Percentiles rank a stretch among this genome's conserved stretches.
Evolutionary conservation across 2,113 vertebrate genomes (phyloP).

Genomic region (Hassar affinis): DNA sequence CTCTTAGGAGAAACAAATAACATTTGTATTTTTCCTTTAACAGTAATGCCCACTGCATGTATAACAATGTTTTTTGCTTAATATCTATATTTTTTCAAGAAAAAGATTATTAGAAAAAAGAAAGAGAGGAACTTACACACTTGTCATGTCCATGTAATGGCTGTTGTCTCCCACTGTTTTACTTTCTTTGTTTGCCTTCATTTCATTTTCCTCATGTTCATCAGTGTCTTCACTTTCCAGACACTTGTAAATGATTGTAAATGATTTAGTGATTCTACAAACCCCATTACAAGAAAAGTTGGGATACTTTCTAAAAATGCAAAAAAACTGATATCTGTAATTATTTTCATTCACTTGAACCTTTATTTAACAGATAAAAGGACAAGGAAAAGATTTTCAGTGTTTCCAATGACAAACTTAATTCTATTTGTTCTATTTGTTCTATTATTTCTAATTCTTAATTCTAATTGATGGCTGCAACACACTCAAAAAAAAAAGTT

Average conservation of each 20-base stretch:
- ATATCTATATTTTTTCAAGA: not conserved
- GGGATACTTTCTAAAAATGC: no score
- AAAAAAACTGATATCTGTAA: no score
- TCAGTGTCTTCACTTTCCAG: slow-evolving; percentile 29
- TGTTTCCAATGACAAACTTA: no score
- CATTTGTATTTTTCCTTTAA: not conserved
- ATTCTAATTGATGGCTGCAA: no score
- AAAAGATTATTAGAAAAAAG: not conserved
- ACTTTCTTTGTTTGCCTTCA: accelerated
- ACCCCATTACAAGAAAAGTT: no score
- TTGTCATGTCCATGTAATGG: slow-evolving; percentile 50
- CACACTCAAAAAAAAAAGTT: no score
- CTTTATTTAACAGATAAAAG: no score
- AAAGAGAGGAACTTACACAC: slow-evolving; percentile 56
- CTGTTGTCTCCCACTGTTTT: not conserved
- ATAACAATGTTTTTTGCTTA: no score
- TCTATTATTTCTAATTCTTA: no score
- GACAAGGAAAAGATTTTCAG: no score
- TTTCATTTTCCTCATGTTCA: not conserved
- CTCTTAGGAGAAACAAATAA: not conserved
- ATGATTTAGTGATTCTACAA: not conserved
- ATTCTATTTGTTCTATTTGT: no score
- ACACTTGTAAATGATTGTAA: not conserved
- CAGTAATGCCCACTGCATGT: not conserved
- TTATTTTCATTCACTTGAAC: no score